A percentile compares a stretch with the other conserved stretches of the same genome.
These are phyloP conservation scores for Prunella strophiata DNA, from an alignment of 2,797 vertebrate genomes.

Conservation along the genomic window DNA sequence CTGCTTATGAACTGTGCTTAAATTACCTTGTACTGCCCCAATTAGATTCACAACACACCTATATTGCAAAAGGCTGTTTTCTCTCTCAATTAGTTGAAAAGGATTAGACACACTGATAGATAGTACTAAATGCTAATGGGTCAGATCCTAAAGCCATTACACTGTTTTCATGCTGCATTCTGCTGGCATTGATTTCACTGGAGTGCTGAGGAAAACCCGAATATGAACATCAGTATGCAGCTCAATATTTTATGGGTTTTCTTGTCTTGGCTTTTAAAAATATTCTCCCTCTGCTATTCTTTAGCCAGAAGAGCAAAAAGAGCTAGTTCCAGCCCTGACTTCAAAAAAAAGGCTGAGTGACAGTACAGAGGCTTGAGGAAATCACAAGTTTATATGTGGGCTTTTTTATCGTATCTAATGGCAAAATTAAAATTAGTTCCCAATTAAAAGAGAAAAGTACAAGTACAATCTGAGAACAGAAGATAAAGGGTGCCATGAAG, in stretches of 20 bases:
- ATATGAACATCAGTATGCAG: slow-evolving; percentile 70
- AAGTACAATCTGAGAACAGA: slow-evolving; percentile 67
- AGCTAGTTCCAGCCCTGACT: slow-evolving; percentile 41
- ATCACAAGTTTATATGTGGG: slow-evolving; percentile 58
- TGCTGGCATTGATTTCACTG: slow-evolving; percentile 27
- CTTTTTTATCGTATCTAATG: slow-evolving; percentile 73
- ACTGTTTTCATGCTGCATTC: slow-evolving; percentile 30
- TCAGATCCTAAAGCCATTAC: slow-evolving; percentile 26
- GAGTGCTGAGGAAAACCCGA: slow-evolving; percentile 5
- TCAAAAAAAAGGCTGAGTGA: slow-evolving; percentile 54
- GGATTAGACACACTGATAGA: slow-evolving; percentile 69
- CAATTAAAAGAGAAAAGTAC: slow-evolving; percentile 77
- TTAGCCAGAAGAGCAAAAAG: slow-evolving; percentile 71
- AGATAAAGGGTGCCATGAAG: slow-evolving; percentile 72
- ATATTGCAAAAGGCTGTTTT: slow-evolving; percentile 64
- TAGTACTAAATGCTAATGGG: slow-evolving; percentile 63
- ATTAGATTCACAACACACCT: slow-evolving; percentile 74
- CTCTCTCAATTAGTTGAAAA: slow-evolving; percentile 74
- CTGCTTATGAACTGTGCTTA: slow-evolving; percentile 66
- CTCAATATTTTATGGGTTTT: slow-evolving; percentile 74
- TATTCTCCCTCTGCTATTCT: slow-evolving; percentile 64
- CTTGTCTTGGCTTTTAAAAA: slow-evolving; percentile 70
- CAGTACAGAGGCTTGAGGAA: slow-evolving; percentile 68
- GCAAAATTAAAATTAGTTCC: slow-evolving; percentile 78
- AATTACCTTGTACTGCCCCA: slow-evolving; percentile 72